Conservation (phyloP, 2,797 vertebrate genomes). For the Gallinago solitaria region DNA sequence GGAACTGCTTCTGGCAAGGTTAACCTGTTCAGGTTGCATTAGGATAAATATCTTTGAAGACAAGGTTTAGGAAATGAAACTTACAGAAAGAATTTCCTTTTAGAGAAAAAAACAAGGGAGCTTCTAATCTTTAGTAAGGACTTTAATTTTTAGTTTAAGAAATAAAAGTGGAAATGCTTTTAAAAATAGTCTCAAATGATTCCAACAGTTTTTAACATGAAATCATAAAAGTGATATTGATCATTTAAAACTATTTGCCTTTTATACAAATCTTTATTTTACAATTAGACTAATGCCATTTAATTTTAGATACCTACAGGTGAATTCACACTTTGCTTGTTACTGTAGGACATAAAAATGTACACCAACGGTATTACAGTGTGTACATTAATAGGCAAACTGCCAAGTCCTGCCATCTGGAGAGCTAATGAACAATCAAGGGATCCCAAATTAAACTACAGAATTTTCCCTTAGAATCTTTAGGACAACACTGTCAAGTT, state of each 20-base stretch:
- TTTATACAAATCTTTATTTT: conserved; percentile 51
- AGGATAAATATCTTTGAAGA: not conserved
- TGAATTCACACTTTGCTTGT: conserved; percentile 52
- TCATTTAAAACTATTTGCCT: conserved; percentile 5
- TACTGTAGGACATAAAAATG: conserved; percentile 48
- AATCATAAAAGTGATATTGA: not conserved
- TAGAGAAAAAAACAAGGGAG: not conserved
- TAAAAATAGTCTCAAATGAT: not conserved
- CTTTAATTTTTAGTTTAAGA: conserved; percentile 12
- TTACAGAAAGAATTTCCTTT: not conserved
- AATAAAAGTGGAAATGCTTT: not conserved
- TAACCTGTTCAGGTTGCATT: conserved; percentile 8
- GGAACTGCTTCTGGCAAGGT: not conserved
- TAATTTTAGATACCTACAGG: conserved; percentile 57
- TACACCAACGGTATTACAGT: conserved; percentile 57
- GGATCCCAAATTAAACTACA: conserved; percentile 86
- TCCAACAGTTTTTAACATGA: not conserved
- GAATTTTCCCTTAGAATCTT: conserved; percentile 83
- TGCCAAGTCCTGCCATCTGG: conserved; percentile 86
- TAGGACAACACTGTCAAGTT: conserved; percentile 98
- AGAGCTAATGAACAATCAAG: conserved; percentile 88
- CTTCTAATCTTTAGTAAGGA: not conserved
- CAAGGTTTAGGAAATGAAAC: not conserved
- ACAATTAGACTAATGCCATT: conserved; percentile 20
- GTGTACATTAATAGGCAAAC: conserved; percentile 69